Base-by-base conservation (phyloP, 64 coral and sea anemone genomes). In the Dendronephthya gigantea region DNA sequence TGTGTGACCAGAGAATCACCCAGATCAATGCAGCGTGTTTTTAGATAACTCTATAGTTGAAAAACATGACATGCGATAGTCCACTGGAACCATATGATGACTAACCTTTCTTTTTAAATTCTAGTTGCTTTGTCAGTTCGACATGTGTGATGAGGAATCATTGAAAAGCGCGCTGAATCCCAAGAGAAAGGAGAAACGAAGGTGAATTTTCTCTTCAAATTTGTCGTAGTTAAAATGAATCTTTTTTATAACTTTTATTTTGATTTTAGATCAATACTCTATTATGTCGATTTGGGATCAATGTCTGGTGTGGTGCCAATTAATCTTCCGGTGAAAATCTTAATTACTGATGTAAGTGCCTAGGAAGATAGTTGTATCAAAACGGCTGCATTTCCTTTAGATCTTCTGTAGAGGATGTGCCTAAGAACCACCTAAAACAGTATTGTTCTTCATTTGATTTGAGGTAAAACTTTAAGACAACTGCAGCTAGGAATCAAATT, bases 101-200 rank as follows among this genome's bases (percentile, higher is more conserved):
- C 17, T 7, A 62, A 62, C 5, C 25, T 62, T 62, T 0, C 4
- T 79, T 14, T 79, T 34, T 19, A 36, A 36, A 35, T 36, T 79
- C 10, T 19, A 79, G 72, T 79, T 79, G 8, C 72, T 79, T 79
- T 79, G 72, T 79, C 72, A 79, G 72, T 79, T 36, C 36, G 72
- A 79, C 36, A 29, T 28, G 16, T 79, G 72, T 17, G 72, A 79
- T 79, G 72, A 79, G 36, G 32, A 79, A 16, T 79, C 72, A 35
- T 39, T 79, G 28, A 33, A 79, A 79, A 79, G 72, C 22, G 72
- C 72, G 19, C 72, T 79, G 15, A 79, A 79, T 79, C 72, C 72
- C 34, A 79, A 79, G 37, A 29, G 72, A 9, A 79, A 79, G 17
- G 72, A 79, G 22, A 79, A 79, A 79, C 72, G 72, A 79, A 79